Evolutionary conservation across 2,888 invertebrate genomes (phyloP), one percentile per base, ranked within the genome.

Genomic region (Mongoloraphidia duomilia): DNA sequence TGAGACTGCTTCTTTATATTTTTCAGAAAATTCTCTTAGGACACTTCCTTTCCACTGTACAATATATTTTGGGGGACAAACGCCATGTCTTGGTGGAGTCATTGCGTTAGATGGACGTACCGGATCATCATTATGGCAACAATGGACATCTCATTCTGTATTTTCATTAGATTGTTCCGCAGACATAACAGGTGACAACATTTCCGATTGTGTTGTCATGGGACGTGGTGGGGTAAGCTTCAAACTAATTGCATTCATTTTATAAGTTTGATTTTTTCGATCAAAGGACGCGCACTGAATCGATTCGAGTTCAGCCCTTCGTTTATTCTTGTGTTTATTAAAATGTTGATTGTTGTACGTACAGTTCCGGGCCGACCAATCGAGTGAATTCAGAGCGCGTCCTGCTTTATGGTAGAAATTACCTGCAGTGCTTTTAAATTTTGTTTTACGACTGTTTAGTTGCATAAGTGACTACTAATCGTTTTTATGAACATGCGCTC

Each of bases 51-150:
- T 73, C 54, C 70, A 76, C 44, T 80, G 84, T 58, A 75, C 77
- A 52, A 74, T 82, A 51, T 80, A 81, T 59, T 79, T 84, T 60
- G 75, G 75, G 44, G 77, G 79, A 9, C 71, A 74, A 47, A 61
- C 67, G 8, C 79, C 79, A 1, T 89, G 88, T 61, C 75, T 80
- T 53, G 88, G 87, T 5, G 87, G 88, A 8, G 71, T 86, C 9
- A 66, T 86, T 54, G 85, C 84, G 0, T 61, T 88, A n/a, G 79
- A 87, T 63, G 89, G 88, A 0, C 63, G 60, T 26, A 79, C 74
- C 39, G 89, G 89, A 1, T 67, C 73, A 35, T 74, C 77, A n/a
- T 58, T 87, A 11, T 89, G 88, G 88, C 76, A 77, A 39, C 75
- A 77, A 54, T 85, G 84, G 78, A 72, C 80, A 8, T 70, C 76